These are phyloP conservation scores for Pseudochirops cupreus DNA, from an alignment of 2,797 vertebrate species.

Conservation along the genomic window DNA sequence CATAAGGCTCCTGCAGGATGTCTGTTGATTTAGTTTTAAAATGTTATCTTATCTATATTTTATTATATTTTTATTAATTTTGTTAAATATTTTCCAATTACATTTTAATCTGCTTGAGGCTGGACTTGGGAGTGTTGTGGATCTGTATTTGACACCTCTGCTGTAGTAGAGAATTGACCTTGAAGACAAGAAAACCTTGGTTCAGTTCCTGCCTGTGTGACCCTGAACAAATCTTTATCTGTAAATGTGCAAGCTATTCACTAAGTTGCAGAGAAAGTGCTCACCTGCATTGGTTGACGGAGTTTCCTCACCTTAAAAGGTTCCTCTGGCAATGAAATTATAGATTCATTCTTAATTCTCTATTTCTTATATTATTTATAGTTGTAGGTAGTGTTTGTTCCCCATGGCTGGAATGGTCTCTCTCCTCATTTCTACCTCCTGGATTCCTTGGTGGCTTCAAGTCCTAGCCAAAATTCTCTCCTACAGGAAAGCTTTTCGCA, in stretches of 20 bases:
- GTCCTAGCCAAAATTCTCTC: not conserved
- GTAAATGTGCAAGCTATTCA: not conserved
- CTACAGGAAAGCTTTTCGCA: not conserved
- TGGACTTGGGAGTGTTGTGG: not conserved
- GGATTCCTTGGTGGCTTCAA: not conserved
- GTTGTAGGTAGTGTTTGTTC: not conserved
- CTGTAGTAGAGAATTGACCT: not conserved
- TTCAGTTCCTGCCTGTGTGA: not conserved
- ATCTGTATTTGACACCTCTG: not conserved
- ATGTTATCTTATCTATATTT: not conserved
- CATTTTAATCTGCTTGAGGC: not conserved
- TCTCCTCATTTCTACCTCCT: not conserved
- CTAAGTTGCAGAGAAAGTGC: not conserved
- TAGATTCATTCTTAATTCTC: not conserved
- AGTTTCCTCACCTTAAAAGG: not conserved
- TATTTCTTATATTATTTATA: not conserved
- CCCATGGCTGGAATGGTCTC: not conserved
- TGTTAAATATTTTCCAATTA: not conserved
- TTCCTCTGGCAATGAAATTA: not conserved
- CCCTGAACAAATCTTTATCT: not conserved
- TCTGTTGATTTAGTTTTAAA: not conserved
- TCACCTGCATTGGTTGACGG: not conserved
- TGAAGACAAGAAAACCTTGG: not conserved
- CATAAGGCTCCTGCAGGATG: not conserved
- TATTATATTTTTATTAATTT: not conserved